phyloP scores from a whole-genome alignment of 2,888 invertebrate species.

The Entomobrya proxima region DNA sequence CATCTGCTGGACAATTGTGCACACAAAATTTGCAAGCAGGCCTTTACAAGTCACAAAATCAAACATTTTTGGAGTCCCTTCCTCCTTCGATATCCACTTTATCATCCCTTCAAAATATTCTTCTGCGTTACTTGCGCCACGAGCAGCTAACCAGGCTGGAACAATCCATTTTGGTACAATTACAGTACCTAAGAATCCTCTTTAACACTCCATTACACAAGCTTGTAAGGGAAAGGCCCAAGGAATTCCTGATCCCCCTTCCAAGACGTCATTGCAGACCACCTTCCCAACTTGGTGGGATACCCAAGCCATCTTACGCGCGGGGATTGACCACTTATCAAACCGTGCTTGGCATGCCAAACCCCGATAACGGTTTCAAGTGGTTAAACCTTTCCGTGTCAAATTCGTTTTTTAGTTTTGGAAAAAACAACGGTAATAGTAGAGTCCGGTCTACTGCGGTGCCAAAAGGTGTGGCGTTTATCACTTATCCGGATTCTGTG shows the following conservation, averaged over 20 bases:
- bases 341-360: background rate
- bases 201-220: conserved; percentile 40
- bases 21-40: background rate
- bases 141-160: background rate
- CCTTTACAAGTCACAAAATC: background rate
- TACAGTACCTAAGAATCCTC: conserved; percentile 32
- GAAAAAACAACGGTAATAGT: background rate
- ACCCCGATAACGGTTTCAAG: background rate
- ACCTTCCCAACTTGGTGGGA: background rate
- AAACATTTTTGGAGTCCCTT: conserved; percentile 7
- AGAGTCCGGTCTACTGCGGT: background rate
- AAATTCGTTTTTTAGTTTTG: background rate
- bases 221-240: conserved; percentile 36
- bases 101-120: background rate
- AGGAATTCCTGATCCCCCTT: conserved; percentile 38
- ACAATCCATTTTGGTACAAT: conserved; percentile 26
- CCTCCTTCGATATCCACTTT: background rate
- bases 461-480: conserved; percentile 42
- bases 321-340: background rate
- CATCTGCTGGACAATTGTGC: background rate
- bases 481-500: conserved; percentile 38
- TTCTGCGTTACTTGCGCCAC: background rate
- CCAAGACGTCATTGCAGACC: conserved; percentile 8
- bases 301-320: background rate
- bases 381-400: background rate